A percentile compares a stretch with the other conserved stretches of the same genome.
phyloP scores from a whole-genome alignment of 2,888 invertebrate genomes.

The Tinea pellionella region DNA sequence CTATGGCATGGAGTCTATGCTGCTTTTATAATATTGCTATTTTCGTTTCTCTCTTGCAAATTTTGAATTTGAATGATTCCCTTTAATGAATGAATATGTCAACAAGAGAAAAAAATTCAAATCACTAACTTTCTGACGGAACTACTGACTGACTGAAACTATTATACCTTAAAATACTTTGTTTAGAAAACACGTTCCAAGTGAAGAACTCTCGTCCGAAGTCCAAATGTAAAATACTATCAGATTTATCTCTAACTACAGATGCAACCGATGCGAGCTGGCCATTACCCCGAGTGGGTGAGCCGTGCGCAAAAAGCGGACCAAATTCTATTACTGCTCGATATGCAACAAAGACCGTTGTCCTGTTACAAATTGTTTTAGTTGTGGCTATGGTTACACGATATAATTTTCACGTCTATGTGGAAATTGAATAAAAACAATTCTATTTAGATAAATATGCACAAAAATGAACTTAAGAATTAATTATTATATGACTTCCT shows the following conservation, averaged over 20 bases:
- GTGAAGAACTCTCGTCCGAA: background rate
- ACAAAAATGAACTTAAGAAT: no score
- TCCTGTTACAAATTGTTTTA: constrained; percentile 65
- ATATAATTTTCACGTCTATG: background rate
- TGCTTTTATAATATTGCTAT: background rate
- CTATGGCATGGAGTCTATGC: no score
- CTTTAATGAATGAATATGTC: background rate
- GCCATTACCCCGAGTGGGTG: constrained; percentile 51
- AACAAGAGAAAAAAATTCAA: no score
- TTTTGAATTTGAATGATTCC: background rate
- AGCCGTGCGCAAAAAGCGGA: constrained; percentile 61
- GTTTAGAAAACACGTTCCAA: background rate
- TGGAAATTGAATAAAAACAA: background rate
- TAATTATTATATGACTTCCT: no score
- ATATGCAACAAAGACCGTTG: constrained; percentile 68
- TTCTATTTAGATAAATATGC: background rate
- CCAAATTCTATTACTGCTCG: constrained; percentile 67
- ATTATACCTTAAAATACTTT: background rate
- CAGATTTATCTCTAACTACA: constrained; percentile 32
- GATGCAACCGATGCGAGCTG: constrained; percentile 48
- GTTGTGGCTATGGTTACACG: constrained; percentile 16
- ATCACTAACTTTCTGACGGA: no score
- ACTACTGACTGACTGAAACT: no score
- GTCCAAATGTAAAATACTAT: background rate
- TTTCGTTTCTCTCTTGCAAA: background rate